phyloP scores from a whole-genome alignment of 2,797 vertebrate genomes.

The Hydrolagus colliei region DNA sequence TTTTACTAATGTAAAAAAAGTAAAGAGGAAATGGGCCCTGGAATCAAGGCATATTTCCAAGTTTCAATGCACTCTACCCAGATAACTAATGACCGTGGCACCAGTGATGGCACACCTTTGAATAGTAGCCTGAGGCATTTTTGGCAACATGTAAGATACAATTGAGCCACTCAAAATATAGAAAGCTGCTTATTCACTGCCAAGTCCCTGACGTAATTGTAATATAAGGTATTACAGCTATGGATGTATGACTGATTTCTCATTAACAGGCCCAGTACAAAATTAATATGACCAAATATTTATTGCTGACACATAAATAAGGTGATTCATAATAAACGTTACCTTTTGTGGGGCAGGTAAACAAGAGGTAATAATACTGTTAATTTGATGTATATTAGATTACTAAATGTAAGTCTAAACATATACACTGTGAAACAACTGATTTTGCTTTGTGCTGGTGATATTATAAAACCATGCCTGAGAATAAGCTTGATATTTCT shows the following conservation, averaged over 20 bases:
- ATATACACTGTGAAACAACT: background rate
- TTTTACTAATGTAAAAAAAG: background rate
- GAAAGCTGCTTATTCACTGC: background rate
- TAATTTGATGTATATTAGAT: background rate
- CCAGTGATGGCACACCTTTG: background rate
- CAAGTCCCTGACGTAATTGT: background rate
- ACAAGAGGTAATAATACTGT: background rate
- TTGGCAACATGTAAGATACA: background rate
- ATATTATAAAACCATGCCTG: background rate
- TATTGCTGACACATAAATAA: background rate
- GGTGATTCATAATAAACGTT: background rate
- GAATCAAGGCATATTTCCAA: background rate
- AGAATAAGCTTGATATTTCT: too few relatives aligned
- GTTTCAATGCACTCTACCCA: background rate
- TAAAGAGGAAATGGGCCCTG: background rate
- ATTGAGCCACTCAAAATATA: background rate
- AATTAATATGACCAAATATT: background rate
- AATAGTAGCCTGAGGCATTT: background rate
- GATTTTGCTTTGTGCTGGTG: background rate
- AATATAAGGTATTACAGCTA: background rate
- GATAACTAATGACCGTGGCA: background rate
- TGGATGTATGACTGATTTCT: constrained; percentile 7
- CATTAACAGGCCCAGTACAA: background rate
- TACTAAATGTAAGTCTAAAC: background rate
- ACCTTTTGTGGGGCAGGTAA: background rate